phyloP scores from a whole-genome alignment of 92 coral and sea anemone species.

The Anthopleura xanthogrammica region DNA sequence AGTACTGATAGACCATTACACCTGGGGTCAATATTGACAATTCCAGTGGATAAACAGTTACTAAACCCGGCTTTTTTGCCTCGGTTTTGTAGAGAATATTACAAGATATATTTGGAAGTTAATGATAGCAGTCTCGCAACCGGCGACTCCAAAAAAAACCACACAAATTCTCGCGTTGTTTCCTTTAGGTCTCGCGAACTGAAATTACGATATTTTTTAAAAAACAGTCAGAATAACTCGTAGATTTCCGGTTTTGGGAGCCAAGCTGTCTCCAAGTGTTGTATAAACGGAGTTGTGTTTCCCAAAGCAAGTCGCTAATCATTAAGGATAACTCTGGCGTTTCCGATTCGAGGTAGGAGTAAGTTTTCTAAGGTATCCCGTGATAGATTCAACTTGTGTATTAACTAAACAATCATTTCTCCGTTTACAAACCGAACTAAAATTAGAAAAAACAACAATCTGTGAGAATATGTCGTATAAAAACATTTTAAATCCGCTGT shows the following conservation, averaged over 20 bases:
- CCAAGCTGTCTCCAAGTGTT: slow-evolving; percentile 41
- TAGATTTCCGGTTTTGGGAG: slow-evolving; percentile 35
- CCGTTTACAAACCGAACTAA: slow-evolving; percentile 14
- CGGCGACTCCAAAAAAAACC: neutral
- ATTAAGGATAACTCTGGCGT: slow-evolving; percentile 11
- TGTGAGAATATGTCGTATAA: neutral
- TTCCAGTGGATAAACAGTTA: slow-evolving; percentile 19
- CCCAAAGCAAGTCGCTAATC: slow-evolving; percentile 32
- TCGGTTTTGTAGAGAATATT: neutral
- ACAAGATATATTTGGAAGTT: neutral
- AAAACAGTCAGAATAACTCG: slow-evolving; percentile 17
- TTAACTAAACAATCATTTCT: slow-evolving; percentile 24
- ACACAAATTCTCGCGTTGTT: neutral
- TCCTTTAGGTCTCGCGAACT: slow-evolving; percentile 4
- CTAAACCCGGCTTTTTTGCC: slow-evolving; percentile 10
- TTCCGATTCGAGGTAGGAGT: slow-evolving; percentile 29
- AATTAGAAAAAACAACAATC: slow-evolving; percentile 13
- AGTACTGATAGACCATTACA: slow-evolving; percentile 7
- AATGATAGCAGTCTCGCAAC: no score
- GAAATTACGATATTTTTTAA: neutral
- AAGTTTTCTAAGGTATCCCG: slow-evolving; percentile 13
- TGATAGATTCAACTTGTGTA: slow-evolving; percentile 32
- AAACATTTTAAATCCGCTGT: neutral
- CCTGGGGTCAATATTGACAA: slow-evolving; percentile 34
- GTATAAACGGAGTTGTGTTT: slow-evolving; percentile 21